Conservation (phyloP, 2,797 vertebrate species). For the Craterocephalus amniculus region DNA sequence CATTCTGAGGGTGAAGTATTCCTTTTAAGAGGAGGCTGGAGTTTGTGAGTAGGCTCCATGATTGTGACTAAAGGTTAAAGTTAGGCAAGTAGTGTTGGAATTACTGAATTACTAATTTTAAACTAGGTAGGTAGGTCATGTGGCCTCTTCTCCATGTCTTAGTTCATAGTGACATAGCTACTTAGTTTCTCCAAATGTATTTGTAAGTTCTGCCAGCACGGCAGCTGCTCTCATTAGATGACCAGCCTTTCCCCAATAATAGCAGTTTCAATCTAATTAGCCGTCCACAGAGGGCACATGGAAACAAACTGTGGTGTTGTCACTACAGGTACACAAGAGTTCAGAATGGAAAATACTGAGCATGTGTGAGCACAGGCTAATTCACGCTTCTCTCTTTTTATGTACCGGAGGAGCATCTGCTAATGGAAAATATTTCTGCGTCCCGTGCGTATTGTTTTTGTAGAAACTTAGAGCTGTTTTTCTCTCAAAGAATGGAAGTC, state of each 20-base stretch:
- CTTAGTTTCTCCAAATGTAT: slow-evolving; percentile 63
- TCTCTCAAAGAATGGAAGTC: neutral
- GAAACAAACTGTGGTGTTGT: slow-evolving; percentile 57
- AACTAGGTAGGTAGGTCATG: slow-evolving; percentile 8
- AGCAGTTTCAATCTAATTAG: slow-evolving; percentile 79
- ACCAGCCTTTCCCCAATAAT: slow-evolving; percentile 75
- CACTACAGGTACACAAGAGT: slow-evolving; percentile 40
- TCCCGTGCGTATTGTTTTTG: slow-evolving; percentile 5
- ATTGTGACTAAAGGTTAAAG: neutral
- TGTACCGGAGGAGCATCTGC: neutral
- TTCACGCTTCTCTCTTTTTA: slow-evolving; percentile 34
- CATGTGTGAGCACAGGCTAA: slow-evolving; percentile 5
- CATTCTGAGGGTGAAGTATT: too few relatives aligned
- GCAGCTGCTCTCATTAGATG: slow-evolving; percentile 76
- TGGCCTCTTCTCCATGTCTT: slow-evolving; percentile 14
- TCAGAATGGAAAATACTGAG: slow-evolving; percentile 11
- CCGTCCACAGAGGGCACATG: slow-evolving; percentile 57
- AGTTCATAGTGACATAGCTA: slow-evolving; percentile 58
- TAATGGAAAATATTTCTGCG: slow-evolving; percentile 1
- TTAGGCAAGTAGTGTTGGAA: neutral
- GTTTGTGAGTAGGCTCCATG: neutral
- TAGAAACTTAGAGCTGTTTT: neutral
- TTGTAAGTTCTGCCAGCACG: slow-evolving; percentile 70
- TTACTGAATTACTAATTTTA: neutral
- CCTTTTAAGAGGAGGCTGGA: neutral